Evolutionary conservation across 2,888 invertebrate species (phyloP).

Genomic region (Epirrhoe alternata): DNA sequence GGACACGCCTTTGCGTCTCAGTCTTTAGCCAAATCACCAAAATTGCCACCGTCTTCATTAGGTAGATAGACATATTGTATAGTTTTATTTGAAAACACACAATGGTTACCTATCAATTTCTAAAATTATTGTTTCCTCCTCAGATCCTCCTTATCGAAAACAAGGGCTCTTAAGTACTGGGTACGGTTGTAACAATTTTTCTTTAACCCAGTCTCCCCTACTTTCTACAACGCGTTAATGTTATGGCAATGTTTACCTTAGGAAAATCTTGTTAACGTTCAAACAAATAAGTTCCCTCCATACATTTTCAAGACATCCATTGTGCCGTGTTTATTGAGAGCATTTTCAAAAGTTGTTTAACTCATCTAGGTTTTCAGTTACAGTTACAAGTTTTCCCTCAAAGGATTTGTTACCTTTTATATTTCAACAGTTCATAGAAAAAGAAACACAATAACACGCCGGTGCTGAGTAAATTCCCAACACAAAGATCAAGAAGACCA

Average conservation of each 20-base stretch:
- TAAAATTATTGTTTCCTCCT: too few species aligned
- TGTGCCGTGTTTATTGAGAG: constrained; percentile 1
- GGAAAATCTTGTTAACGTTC: not conserved
- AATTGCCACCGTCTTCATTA: too few species aligned
- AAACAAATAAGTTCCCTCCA: constrained; percentile 4
- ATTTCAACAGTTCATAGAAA: not conserved
- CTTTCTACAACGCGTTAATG: not conserved
- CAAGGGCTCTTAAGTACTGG: too few species aligned
- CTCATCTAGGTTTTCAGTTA: not conserved
- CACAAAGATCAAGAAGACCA: constrained; percentile 42
- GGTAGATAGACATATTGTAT: too few species aligned
- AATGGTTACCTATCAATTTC: too few species aligned
- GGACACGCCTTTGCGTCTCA: too few species aligned
- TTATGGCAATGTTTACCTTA: not conserved
- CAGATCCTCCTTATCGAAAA: too few species aligned
- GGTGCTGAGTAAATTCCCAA: constrained; percentile 33
- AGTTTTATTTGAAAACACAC: too few species aligned
- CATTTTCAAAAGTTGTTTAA: not conserved
- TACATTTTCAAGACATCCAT: constrained; percentile 1
- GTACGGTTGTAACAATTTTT: too few species aligned
- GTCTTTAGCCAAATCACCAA: too few species aligned
- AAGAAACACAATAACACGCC: not conserved
- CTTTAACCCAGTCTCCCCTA: not conserved
- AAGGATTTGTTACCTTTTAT: not conserved
- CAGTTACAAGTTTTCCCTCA: not conserved